These are phyloP conservation scores for Scelioninae gen. 2 DNA, from an alignment of 2,888 invertebrate genomes.

Conservation along the genomic window DNA sequence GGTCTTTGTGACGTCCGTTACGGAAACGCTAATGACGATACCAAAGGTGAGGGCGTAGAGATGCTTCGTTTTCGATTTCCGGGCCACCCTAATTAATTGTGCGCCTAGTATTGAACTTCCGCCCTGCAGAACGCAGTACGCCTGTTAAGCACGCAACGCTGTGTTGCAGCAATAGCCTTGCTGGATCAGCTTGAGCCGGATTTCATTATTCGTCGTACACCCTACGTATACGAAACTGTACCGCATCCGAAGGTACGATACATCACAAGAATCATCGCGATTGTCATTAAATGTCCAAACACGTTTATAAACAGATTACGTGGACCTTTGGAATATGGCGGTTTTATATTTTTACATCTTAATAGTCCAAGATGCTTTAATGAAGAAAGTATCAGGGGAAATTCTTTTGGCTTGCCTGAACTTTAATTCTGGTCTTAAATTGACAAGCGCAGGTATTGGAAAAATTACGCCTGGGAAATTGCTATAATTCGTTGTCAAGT, in stretches of 20 bases:
- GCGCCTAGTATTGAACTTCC: constrained; percentile 63
- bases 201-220: constrained; percentile 53
- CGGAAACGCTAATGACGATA: constrained; percentile 59
- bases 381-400: too few species aligned
- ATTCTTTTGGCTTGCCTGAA: too few species aligned
- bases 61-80: constrained; percentile 62
- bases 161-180: constrained; percentile 55
- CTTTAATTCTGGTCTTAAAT: too few species aligned
- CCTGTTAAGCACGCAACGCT: constrained; percentile 58
- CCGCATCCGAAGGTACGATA: constrained; percentile 24
- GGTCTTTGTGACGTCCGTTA: constrained; percentile 60
- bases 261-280: constrained; percentile 40
- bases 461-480: too few species aligned
- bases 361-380: too few species aligned
- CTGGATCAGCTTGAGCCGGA: constrained; percentile 56
- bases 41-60: constrained; percentile 56
- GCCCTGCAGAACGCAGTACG: constrained; percentile 59
- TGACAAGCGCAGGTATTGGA: too few species aligned
- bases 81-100: constrained; percentile 62
- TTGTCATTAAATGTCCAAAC: constrained; percentile 13
- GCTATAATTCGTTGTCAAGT: too few species aligned
- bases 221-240: constrained; percentile 36
- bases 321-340: constrained; percentile 4
- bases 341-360: too few species aligned
- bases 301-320: constrained; percentile 19